Percentiles rank a stretch among this genome's conserved stretches.
phyloP scores from a whole-genome alignment of 2,888 invertebrate species.

The Apamea monoglypha region DNA sequence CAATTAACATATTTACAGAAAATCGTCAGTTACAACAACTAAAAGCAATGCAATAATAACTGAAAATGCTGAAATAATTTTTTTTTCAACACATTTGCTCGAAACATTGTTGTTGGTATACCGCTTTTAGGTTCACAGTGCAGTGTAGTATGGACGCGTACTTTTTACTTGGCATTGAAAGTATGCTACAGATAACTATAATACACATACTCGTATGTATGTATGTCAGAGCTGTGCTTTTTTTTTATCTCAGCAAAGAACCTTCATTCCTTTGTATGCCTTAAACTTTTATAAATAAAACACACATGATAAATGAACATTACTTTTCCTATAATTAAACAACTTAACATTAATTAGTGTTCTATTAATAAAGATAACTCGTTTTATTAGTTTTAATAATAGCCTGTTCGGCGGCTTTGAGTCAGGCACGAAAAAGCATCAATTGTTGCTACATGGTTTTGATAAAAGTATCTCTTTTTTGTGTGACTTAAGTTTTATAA shows the following conservation, averaged over 20 bases:
- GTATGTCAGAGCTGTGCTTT: background rate
- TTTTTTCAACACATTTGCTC: background rate
- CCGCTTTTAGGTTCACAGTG: background rate
- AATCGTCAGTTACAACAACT: background rate
- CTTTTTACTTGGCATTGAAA: background rate
- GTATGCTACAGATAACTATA: background rate
- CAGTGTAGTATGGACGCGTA: background rate
- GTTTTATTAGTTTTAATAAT: background rate
- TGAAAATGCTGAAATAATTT: background rate
- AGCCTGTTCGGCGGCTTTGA: background rate
- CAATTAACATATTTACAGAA: background rate
- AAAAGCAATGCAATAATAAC: background rate
- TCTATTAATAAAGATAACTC: too few species aligned
- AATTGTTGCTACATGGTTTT: background rate
- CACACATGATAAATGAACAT: background rate
- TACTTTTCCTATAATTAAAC: background rate
- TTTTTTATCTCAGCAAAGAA: background rate
- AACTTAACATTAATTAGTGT: too few species aligned
- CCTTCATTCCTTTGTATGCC: background rate
- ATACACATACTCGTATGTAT: too few species aligned
- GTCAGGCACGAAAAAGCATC: background rate
- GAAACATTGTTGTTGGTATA: background rate
- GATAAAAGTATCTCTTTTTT: background rate
- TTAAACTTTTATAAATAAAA: background rate
- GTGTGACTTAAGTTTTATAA: background rate